phyloP scores from a whole-genome alignment of 2,888 invertebrate genomes.

The Glyphotaelius pellucidus region DNA sequence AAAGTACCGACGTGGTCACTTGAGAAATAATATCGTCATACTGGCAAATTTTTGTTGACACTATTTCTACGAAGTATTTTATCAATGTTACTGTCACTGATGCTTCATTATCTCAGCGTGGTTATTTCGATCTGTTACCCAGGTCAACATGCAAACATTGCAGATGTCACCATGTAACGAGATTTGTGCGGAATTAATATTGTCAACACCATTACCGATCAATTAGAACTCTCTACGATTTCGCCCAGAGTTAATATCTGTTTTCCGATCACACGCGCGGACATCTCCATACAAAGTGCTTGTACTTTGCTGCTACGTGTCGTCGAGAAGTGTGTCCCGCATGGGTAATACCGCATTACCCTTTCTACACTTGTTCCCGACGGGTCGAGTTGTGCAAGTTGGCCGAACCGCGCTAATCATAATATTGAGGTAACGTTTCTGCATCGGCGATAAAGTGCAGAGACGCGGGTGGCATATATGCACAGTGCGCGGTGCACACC shows the following conservation, averaged over 20 bases:
- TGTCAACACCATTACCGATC: slow-evolving; percentile 2
- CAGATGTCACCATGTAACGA: not conserved
- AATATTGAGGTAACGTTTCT: not conserved
- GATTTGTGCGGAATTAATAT: not conserved
- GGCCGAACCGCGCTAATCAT: slow-evolving; percentile 2
- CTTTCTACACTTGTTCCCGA: not conserved
- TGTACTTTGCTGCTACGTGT: slow-evolving; percentile 2
- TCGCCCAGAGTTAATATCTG: not conserved
- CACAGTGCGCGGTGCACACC: not conserved
- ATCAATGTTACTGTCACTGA: no score
- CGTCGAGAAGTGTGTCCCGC: not conserved
- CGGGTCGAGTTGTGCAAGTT: not conserved
- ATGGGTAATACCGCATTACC: not conserved
- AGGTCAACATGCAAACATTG: not conserved
- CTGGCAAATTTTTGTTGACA: no score
- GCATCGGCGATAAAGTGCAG: not conserved
- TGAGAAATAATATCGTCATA: no score
- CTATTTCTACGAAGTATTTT: no score
- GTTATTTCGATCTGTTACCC: not conserved
- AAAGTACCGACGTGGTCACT: no score
- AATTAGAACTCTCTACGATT: not conserved
- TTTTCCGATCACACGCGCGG: not conserved
- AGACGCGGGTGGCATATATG: not conserved
- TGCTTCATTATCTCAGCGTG: no score
- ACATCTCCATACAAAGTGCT: not conserved